Percentiles rank a stretch among this genome's conserved stretches.
Evolutionary conservation across 2,888 invertebrate species (phyloP).

Genomic region (Priocnemis perturbator): DNA sequence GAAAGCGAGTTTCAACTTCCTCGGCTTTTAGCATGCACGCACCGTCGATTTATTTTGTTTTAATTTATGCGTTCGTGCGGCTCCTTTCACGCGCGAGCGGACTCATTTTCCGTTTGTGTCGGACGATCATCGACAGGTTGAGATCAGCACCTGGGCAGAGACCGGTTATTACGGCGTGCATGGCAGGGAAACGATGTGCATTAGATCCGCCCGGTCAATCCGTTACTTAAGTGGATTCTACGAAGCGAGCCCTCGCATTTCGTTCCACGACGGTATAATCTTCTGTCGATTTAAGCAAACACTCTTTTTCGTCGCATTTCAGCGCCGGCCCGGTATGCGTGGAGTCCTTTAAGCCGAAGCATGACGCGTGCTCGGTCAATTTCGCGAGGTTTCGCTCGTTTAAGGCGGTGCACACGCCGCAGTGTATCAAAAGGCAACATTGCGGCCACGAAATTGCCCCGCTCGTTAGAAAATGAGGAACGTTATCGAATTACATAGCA

Average conservation of each 20-base stretch:
- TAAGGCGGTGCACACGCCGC: neutral
- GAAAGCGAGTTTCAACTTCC: too few species aligned
- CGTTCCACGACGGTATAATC: conserved; percentile 16
- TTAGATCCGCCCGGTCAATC: conserved; percentile 30
- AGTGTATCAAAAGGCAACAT: too few species aligned
- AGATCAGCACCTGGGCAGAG: conserved; percentile 35
- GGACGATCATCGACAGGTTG: conserved; percentile 31
- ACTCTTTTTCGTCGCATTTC: neutral
- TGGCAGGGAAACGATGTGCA: conserved; percentile 13
- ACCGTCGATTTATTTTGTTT: too few species aligned
- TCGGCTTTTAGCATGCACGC: too few species aligned
- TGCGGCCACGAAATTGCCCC: too few species aligned
- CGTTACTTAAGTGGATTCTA: conserved; percentile 32
- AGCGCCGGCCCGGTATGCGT: neutral
- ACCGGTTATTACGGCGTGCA: conserved; percentile 32
- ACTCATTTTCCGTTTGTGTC: conserved; percentile 17
- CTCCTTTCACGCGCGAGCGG: conserved; percentile 25
- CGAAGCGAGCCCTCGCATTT: conserved; percentile 20
- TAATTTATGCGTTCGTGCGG: conserved; percentile 10
- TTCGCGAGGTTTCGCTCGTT: neutral
- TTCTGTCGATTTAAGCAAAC: conserved; percentile 12
- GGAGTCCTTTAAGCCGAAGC: neutral
- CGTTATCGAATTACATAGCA: too few species aligned
- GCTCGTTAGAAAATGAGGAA: too few species aligned
- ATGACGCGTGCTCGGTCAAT: too few species aligned